These are phyloP conservation scores for Peromyscus eremicus DNA, from an alignment of 2,797 vertebrate species.

Conservation along the genomic window DNA sequence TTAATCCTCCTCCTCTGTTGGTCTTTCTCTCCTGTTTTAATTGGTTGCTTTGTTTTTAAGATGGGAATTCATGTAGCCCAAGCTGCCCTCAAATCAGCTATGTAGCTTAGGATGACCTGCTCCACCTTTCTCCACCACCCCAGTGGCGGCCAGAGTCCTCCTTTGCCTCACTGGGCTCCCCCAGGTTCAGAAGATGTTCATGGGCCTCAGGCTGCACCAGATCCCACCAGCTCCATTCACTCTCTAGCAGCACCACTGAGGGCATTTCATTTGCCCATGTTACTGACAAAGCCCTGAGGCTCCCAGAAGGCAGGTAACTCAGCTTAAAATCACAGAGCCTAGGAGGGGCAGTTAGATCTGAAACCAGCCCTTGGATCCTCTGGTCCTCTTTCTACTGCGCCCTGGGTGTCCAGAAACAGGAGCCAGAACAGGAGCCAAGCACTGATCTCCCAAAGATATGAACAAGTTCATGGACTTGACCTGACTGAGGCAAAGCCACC, in stretches of 20 bases:
- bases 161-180: not conserved
- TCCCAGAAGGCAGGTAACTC: slow-evolving; percentile 28
- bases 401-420: not conserved
- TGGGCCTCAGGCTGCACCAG: not conserved
- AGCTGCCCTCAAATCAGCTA: not conserved
- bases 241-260: not conserved
- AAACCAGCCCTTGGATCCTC: slow-evolving; percentile 37
- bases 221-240: not conserved
- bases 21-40: not conserved
- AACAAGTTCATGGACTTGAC: not conserved
- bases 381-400: not conserved
- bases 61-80: not conserved
- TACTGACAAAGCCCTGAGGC: not conserved
- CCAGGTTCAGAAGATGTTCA: not conserved
- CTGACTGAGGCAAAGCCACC: not conserved
- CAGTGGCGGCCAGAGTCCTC: not conserved
- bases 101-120: not conserved
- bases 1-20: not conserved
- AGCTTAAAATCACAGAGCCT: slow-evolving; percentile 32
- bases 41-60: not conserved
- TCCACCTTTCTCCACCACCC: not conserved
- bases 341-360: not conserved
- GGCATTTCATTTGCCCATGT: not conserved
- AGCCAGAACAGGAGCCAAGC: not conserved
- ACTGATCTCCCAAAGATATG: not conserved